Evolutionary conservation across 2,888 invertebrate genomes (phyloP).

Genomic region (Eustalomyia histrio): DNA sequence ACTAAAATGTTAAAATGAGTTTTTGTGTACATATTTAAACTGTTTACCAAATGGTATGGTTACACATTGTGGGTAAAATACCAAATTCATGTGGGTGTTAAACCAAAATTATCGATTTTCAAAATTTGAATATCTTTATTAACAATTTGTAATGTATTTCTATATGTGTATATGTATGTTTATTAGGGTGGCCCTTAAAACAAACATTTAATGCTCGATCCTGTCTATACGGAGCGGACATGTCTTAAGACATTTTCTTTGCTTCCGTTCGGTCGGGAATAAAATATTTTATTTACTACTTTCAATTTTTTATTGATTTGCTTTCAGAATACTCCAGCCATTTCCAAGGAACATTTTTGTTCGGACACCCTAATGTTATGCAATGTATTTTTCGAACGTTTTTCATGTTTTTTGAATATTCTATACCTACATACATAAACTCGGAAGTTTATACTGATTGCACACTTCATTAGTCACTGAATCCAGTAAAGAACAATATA

Average conservation of each 20-base stretch:
- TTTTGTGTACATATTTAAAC: neutral
- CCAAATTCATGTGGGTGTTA: constrained; percentile 20
- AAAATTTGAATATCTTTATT: constrained; percentile 48
- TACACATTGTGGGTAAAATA: neutral
- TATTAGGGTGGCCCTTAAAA: too few species aligned
- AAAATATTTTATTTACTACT: too few species aligned
- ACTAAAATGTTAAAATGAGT: neutral
- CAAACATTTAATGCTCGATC: too few species aligned
- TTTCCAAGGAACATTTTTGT: too few species aligned
- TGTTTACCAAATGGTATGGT: neutral
- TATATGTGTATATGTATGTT: neutral
- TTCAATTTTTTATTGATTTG: too few species aligned
- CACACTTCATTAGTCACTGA: constrained; percentile 56
- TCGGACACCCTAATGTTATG: too few species aligned
- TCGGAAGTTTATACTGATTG: constrained; percentile 52
- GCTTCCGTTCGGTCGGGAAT: too few species aligned
- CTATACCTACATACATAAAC: constrained; percentile 4
- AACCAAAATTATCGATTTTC: constrained; percentile 45
- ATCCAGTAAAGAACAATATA: constrained; percentile 41
- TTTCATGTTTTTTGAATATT: constrained; percentile 20
- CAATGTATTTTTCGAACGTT: constrained; percentile 1
- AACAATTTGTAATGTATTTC: constrained; percentile 16
- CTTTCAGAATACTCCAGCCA: too few species aligned
- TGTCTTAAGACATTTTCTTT: too few species aligned
- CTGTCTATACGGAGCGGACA: too few species aligned